Evolutionary conservation across 2,888 invertebrate genomes (phyloP).

Genomic region (Philaethria dido): DNA sequence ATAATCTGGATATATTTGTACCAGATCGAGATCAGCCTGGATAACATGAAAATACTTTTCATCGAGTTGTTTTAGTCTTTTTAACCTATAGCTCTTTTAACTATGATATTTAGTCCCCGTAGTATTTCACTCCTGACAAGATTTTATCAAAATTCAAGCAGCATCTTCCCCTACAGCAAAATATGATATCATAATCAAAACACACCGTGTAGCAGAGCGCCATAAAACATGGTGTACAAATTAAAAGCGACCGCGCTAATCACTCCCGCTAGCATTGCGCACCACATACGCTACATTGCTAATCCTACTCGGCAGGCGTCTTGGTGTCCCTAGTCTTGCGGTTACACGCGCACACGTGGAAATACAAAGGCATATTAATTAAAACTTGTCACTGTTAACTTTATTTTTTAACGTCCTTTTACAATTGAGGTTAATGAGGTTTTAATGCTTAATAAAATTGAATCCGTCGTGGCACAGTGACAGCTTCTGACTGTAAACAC

Average conservation of each 20-base stretch:
- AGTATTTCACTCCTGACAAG: no score
- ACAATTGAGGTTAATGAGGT: neutral
- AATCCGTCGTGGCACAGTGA: no score
- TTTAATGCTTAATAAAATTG: neutral
- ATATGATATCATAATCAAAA: slow-evolving; percentile 21
- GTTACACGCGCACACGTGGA: slow-evolving; percentile 32
- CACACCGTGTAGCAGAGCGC: slow-evolving; percentile 17
- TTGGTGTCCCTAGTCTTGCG: slow-evolving; percentile 31
- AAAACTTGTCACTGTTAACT: slow-evolving; percentile 30
- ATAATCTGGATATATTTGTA: no score
- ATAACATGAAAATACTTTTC: no score
- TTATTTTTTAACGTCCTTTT: neutral
- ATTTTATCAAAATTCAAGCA: neutral
- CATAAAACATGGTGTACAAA: slow-evolving; percentile 67
- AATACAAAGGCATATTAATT: slow-evolving; percentile 35
- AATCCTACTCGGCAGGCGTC: slow-evolving; percentile 53
- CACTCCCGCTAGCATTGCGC: slow-evolving; percentile 51
- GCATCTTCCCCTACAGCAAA: neutral
- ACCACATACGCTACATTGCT: slow-evolving; percentile 57
- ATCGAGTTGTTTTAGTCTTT: no score
- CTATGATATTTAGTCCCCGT: no score
- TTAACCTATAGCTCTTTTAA: no score
- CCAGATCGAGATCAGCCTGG: no score
- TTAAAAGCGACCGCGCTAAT: slow-evolving; percentile 76
- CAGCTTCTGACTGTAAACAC: no score